phyloP scores from a whole-genome alignment of 2,888 invertebrate genomes.

The Xylota segnis region DNA sequence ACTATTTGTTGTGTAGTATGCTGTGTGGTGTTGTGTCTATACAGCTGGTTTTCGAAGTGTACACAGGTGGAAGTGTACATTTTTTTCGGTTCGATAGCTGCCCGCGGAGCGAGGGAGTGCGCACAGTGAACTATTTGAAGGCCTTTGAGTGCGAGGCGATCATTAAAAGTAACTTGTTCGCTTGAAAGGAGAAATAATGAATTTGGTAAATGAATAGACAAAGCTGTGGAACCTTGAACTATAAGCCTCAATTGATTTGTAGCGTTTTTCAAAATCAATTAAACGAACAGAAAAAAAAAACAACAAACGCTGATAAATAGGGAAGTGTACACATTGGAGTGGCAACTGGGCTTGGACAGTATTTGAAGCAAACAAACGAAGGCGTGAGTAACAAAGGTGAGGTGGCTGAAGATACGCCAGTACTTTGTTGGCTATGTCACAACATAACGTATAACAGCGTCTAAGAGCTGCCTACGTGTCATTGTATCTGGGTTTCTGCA shows the following conservation, averaged over 20 bases:
- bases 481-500: no score
- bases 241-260: conserved; percentile 28
- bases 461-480: no score
- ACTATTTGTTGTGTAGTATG: conserved; percentile 1
- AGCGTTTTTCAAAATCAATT: conserved; percentile 3
- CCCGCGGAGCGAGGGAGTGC: neutral
- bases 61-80: neutral
- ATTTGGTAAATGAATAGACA: neutral
- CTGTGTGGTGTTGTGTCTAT: neutral
- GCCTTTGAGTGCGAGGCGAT: neutral
- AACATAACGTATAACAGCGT: no score
- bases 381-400: neutral
- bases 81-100: neutral
- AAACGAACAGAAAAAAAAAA: neutral
- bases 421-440: no score
- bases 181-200: neutral
- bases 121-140: conserved; percentile 16
- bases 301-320: neutral
- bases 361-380: neutral
- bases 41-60: neutral
- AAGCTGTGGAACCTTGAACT: conserved; percentile 17
- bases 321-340: conserved; percentile 15
- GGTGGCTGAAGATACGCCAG: neutral
- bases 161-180: conserved; percentile 27
- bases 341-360: no score